phyloP scores from a whole-genome alignment of 2,888 invertebrate species.

The Chloromyia formosa region DNA sequence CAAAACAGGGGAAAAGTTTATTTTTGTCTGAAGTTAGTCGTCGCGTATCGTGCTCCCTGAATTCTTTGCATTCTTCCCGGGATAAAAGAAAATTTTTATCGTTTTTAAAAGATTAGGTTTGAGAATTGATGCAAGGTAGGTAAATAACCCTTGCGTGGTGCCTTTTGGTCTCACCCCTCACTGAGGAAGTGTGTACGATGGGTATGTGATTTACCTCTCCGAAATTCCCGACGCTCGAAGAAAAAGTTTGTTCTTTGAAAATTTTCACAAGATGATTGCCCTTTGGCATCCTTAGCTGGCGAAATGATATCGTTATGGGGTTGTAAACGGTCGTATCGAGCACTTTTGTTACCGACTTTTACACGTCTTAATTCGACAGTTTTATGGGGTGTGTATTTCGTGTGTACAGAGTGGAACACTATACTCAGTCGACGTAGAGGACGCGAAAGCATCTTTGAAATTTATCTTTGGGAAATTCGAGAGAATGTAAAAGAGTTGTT shows the following conservation, averaged over 20 bases:
- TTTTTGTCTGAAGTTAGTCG: conserved; percentile 28
- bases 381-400: conserved; percentile 38
- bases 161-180: background rate
- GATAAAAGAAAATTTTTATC: conserved; percentile 26
- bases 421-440: background rate
- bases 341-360: conserved; percentile 28
- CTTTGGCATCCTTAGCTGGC: conserved; percentile 6
- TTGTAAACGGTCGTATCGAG: background rate
- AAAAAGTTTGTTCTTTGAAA: conserved; percentile 37
- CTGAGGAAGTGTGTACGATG: background rate
- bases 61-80: conserved; percentile 5
- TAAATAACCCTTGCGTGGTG: background rate
- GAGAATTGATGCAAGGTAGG: background rate
- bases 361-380: conserved; percentile 44
- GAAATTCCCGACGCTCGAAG: background rate
- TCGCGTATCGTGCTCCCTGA: background rate
- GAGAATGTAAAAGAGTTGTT: background rate
- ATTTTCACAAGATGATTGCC: conserved; percentile 38
- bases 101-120: conserved; percentile 27
- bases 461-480: conserved; percentile 2
- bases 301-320: conserved; percentile 30
- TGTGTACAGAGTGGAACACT: background rate
- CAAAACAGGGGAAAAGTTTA: conserved; percentile 8
- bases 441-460: background rate
- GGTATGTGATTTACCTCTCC: conserved; percentile 34